Base-by-base conservation (phyloP, 2,113 vertebrate genomes). In the Otocyon megalotis region DNA sequence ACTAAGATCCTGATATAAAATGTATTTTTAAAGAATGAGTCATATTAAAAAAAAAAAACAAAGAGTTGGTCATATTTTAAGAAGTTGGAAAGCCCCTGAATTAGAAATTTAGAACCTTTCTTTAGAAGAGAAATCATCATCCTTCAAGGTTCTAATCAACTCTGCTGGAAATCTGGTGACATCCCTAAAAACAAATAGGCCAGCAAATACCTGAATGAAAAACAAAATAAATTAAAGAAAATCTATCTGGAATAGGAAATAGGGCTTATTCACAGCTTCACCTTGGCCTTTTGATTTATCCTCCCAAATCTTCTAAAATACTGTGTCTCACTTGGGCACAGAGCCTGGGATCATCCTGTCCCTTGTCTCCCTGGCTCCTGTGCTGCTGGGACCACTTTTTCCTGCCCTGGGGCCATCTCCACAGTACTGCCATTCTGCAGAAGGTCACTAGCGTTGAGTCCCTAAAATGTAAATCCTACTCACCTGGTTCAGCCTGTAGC, bases 251-350 rank as follows among this genome's bases (percentile, higher is more conserved):
- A 53, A 28, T 15, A 60, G 37, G 32, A 86, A 84, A 72, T 13
- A 20, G 53, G n/a, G 17, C 50, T 63, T 69, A n/a, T 10, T 56
- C 28, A 63, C 2, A 79, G 43, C 26, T 37, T 80, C 17, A 62
- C 30, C 37, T 69, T n/a, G 53, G 37, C 53, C 86, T 93, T 90
- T 93, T 90, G 14, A 37, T 30, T 71, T 67, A 11, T 86, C n/a
- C 60, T 24, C 26, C 3, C 9, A 48, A 79, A 50, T 19, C 69
- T 62, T 71, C 20, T 30, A 35, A 54, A 54, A 63, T 4, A 35
- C 6, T 35, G 7, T 32, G 48, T 74, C 10, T 1, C 1, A 5
- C 48, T 76, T 94, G 56, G 37, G 48, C 15, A 5, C 2, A 54
- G 20, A 95, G 37, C 16, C 48, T 26, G 56, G 72, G 24, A 48